These are phyloP conservation scores for Megathymus violae DNA, from an alignment of 1,140 invertebrate species.

Conservation along the genomic window DNA sequence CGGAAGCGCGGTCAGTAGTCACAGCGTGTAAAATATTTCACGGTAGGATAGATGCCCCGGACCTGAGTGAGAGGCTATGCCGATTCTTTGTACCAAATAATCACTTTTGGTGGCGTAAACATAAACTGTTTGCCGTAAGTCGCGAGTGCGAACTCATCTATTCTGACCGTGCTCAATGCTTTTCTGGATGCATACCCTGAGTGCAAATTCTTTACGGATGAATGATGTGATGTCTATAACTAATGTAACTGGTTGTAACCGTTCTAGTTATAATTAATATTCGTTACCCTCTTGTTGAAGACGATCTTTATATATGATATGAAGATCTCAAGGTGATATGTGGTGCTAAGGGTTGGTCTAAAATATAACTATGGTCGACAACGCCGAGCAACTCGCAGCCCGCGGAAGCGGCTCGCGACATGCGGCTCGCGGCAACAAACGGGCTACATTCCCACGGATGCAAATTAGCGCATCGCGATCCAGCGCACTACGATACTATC, in stretches of 20 bases:
- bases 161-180: slow-evolving; percentile 2
- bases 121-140: slow-evolving; percentile 6
- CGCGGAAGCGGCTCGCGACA: too few relatives aligned
- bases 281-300: too few relatives aligned
- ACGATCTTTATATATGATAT: too few relatives aligned
- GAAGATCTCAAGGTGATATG: too few relatives aligned
- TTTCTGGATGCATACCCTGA: not conserved
- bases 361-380: too few relatives aligned
- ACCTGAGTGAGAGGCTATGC: not conserved
- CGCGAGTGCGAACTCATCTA: slow-evolving; percentile 1
- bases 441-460: slow-evolving; percentile 26
- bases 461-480: slow-evolving; percentile 30
- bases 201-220: too few relatives aligned
- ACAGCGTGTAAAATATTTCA: slow-evolving; percentile 6
- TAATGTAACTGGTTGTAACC: too few relatives aligned
- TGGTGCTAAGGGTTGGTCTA: too few relatives aligned
- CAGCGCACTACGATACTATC: slow-evolving; percentile 12
- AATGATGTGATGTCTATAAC: too few relatives aligned
- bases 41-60: not conserved
- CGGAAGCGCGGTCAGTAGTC: too few relatives aligned
- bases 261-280: too few relatives aligned
- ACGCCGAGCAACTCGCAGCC: not conserved
- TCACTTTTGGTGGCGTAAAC: not conserved
- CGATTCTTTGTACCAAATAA: slow-evolving; percentile 5
- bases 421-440: not conserved